A percentile compares a stretch with the other conserved stretches of the same genome.
phyloP scores from a whole-genome alignment of 2,888 invertebrate species.

The Perizoma flavofasciatum region DNA sequence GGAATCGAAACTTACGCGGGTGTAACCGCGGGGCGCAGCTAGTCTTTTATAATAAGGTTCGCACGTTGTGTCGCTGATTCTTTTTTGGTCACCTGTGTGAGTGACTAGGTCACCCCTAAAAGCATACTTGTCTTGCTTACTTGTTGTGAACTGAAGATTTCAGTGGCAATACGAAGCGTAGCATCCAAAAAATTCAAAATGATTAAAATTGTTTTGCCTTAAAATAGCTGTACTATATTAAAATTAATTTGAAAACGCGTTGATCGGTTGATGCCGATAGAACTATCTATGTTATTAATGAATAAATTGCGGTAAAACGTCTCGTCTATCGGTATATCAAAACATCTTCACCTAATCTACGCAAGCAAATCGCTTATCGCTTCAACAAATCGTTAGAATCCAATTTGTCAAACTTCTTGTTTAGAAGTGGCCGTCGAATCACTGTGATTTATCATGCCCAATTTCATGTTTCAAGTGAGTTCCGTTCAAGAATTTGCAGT shows the following conservation, averaged over 20 bases:
- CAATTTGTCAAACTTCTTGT: conserved; percentile 40
- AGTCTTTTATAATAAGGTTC: no score
- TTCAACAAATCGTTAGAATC: conserved; percentile 22
- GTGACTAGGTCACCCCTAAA: no score
- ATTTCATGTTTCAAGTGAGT: conserved; percentile 32
- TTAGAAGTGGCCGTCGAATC: conserved; percentile 30
- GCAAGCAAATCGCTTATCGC: conserved; percentile 19
- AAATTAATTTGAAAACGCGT: no score
- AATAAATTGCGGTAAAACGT: conserved; percentile 25
- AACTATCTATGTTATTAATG: conserved; percentile 10
- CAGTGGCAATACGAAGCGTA: no score
- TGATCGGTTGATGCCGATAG: neutral
- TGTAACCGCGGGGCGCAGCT: no score
- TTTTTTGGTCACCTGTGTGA: neutral
- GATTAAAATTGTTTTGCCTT: no score
- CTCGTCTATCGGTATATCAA: conserved; percentile 14
- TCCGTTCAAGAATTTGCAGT: conserved; percentile 44
- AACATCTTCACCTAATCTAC: conserved; percentile 6
- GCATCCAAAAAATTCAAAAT: no score
- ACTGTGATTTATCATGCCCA: conserved; percentile 34
- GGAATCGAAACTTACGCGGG: no score
- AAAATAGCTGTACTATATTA: no score
- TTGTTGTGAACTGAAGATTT: no score
- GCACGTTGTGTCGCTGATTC: no score
- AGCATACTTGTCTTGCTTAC: no score